Evolutionary conservation across 1,140 invertebrate genomes (phyloP).

Genomic region (Papilio machaon): DNA sequence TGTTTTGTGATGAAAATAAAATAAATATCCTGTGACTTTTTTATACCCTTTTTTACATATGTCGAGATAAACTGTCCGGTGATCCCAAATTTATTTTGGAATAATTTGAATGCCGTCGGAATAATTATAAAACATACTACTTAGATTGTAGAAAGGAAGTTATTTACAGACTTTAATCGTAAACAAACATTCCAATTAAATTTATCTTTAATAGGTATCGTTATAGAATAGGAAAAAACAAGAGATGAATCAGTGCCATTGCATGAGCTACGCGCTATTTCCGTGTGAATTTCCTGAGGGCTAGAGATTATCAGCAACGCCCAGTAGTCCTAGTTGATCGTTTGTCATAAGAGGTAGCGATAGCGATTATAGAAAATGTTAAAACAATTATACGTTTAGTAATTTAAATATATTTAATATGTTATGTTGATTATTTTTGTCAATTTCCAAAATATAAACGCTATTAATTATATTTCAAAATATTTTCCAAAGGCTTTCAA

Average conservation of each 20-base stretch:
- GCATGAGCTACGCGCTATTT: constrained; percentile 47
- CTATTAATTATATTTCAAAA: no score
- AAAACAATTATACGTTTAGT: not conserved
- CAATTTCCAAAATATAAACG: no score
- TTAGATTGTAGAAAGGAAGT: not conserved
- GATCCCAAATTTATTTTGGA: no score
- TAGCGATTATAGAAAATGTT: not conserved
- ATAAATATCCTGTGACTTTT: no score
- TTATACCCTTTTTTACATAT: no score
- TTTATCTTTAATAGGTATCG: constrained; percentile 29
- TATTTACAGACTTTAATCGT: not conserved
- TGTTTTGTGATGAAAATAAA: not conserved
- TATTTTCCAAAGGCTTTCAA: no score
- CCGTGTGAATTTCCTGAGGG: constrained; percentile 47
- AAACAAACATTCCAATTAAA: constrained; percentile 16
- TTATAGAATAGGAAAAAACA: constrained; percentile 43
- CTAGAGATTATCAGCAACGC: constrained; percentile 43
- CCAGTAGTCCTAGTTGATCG: not conserved
- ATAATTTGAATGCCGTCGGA: not conserved
- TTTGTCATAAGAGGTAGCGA: not conserved
- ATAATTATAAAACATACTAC: not conserved
- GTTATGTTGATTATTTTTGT: not conserved
- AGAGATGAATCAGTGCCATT: not conserved
- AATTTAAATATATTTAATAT: not conserved
- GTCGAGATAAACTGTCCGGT: no score